These are phyloP conservation scores for Anguilla megastoma DNA, from an alignment of 2,797 vertebrate species.

Conservation along the genomic window DNA sequence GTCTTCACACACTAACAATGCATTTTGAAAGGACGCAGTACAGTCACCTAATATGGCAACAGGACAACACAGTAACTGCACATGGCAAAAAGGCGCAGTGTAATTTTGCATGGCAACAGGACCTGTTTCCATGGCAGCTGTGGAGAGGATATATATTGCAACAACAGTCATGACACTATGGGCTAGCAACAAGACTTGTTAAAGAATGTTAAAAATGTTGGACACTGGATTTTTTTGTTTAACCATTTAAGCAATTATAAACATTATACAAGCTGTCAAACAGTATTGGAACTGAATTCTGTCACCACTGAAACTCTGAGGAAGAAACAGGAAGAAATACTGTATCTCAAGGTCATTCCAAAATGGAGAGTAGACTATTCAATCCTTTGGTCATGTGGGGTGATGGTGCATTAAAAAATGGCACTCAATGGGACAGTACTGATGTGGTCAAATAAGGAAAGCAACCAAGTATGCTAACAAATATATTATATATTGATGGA, in stretches of 20 bases:
- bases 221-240: not conserved
- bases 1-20: not conserved
- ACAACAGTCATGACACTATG: not conserved
- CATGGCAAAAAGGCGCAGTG: not conserved
- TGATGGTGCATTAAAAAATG: not conserved
- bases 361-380: not conserved
- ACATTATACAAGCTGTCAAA: not conserved
- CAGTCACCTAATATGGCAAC: slow-evolving; percentile 6
- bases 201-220: not conserved
- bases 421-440: not conserved
- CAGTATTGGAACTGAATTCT: not conserved
- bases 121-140: not conserved
- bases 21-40: not conserved
- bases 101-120: not conserved
- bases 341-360: not conserved
- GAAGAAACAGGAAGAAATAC: not conserved
- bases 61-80: not conserved
- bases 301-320: not conserved
- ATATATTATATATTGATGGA: not conserved
- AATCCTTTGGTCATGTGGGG: not conserved
- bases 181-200: not conserved
- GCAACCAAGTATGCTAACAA: not conserved
- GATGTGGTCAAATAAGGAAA: not conserved
- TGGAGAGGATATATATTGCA: not conserved
- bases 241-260: not conserved